Evolutionary conservation across 2,113 vertebrate species (phyloP).

Genomic region (Girardinichthys multiradiatus): DNA sequence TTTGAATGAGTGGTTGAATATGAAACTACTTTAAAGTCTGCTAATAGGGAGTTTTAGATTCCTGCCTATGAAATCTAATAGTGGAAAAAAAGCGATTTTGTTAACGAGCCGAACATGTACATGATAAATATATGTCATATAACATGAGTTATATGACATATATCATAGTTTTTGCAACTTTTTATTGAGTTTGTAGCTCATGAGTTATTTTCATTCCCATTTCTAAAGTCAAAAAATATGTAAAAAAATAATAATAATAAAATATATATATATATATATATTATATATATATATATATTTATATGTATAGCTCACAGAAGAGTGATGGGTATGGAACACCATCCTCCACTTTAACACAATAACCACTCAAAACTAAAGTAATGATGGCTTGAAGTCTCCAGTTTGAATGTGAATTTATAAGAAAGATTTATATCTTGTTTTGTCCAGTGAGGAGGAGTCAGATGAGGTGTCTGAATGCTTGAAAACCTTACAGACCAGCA

Average conservation of each 20-base stretch:
- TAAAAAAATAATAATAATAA: neutral
- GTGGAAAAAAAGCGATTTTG: no score
- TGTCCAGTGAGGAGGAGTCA: neutral
- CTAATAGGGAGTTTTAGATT: neutral
- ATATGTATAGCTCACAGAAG: no score
- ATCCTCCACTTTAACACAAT: neutral
- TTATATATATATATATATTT: no score
- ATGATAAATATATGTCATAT: no score
- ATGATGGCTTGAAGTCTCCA: neutral
- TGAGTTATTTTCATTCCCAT: neutral
- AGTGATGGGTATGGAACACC: neutral
- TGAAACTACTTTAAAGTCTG: neutral
- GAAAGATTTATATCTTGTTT: neutral
- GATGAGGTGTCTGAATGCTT: neutral
- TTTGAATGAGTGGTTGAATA: neutral
- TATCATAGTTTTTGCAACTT: neutral
- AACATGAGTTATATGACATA: neutral
- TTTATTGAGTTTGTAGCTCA: no score
- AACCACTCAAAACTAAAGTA: neutral
- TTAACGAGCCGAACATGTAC: no score
- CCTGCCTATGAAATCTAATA: neutral
- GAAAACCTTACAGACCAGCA: neutral
- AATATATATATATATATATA: no score
- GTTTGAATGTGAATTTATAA: neutral
- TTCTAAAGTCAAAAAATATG: neutral